Conservation (phyloP, 2,113 vertebrate species). For the Bungarus multicinctus region DNA sequence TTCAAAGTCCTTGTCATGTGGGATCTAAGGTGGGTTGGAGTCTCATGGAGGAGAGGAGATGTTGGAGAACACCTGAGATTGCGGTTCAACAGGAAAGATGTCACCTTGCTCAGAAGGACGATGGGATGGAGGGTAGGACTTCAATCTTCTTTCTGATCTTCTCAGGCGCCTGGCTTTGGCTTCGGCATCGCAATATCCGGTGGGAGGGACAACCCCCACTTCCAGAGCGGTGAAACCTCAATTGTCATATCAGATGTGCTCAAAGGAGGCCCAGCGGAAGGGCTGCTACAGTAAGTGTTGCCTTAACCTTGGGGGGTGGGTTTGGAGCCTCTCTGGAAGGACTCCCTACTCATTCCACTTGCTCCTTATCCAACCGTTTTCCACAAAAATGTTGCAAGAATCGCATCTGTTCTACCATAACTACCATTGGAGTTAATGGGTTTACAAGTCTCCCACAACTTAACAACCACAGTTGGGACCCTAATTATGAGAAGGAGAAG, state of each 20-base stretch:
- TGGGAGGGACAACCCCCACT: conserved; percentile 98
- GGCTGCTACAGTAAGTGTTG: conserved; percentile 90
- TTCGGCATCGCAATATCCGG: conserved; percentile 99
- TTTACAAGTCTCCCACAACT: neutral
- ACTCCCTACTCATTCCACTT: neutral
- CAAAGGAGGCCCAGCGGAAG: conserved; percentile 97
- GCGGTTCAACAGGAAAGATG: neutral
- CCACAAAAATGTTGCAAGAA: neutral
- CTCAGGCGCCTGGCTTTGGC: conserved; percentile 95
- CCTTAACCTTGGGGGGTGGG: neutral
- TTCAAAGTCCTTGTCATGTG: neutral
- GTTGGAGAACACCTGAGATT: neutral
- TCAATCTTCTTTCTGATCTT: neutral
- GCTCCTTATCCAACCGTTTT: neutral
- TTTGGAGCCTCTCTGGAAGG: neutral
- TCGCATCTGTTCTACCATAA: neutral
- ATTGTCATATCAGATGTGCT: conserved; percentile 98
- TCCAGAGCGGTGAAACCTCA: conserved; percentile 98
- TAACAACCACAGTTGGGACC: neutral
- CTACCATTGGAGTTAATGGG: neutral
- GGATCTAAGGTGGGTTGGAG: neutral
- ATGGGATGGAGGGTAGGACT: neutral
- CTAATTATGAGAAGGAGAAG: neutral
- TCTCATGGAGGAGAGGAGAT: neutral
- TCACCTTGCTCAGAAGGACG: neutral